phyloP scores from a whole-genome alignment of 2,797 vertebrate species.

The Enteromius treurensis region DNA sequence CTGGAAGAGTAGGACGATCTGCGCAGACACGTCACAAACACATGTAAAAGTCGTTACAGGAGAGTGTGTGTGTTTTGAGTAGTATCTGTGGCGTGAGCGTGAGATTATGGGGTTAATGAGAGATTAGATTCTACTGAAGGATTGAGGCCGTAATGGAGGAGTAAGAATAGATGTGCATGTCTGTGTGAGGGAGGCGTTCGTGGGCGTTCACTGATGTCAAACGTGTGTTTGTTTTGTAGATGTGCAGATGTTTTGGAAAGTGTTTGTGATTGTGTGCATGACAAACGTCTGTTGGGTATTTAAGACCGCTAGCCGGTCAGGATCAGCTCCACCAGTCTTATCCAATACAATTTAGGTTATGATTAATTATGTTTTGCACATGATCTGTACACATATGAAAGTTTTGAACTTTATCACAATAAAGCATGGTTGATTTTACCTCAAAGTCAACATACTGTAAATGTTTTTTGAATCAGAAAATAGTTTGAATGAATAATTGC shows the following conservation, averaged over 20 bases:
- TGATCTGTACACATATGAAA: not conserved
- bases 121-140: conserved; percentile 61
- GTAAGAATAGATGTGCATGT: conserved; percentile 17
- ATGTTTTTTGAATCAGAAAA: not conserved
- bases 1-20: not conserved
- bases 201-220: not conserved
- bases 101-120: conserved; percentile 55
- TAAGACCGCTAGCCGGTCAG: not conserved
- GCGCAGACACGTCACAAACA: not conserved
- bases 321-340: not conserved
- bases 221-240: not conserved
- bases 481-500: not conserved
- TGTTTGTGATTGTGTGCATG: conserved; percentile 14
- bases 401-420: not conserved
- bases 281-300: not conserved
- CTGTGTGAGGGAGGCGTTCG: too few relatives aligned
- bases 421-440: not conserved
- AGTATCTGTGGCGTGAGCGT: not conserved
- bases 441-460: not conserved
- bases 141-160: conserved; percentile 57
- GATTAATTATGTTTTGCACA: not conserved
- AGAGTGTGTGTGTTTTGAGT: not conserved
- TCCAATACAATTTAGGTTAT: not conserved
- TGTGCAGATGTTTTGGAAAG: not conserved
- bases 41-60: not conserved